Evolutionary conservation across 1,140 invertebrate genomes (phyloP).

Genomic region (Drosophila oshimai): DNA sequence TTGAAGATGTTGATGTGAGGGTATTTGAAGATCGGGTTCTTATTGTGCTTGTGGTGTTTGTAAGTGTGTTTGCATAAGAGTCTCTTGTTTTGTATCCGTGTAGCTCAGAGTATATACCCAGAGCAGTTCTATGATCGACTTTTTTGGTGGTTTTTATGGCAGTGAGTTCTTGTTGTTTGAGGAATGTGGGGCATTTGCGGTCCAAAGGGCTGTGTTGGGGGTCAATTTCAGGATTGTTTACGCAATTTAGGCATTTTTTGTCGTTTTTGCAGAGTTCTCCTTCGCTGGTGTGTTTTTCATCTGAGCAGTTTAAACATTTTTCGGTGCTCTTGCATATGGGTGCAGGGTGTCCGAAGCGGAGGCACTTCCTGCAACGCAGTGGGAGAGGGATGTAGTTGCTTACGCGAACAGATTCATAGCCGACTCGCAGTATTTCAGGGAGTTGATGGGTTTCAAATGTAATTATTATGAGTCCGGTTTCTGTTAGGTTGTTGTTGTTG

Average conservation of each 20-base stretch:
- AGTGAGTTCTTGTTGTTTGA: neutral
- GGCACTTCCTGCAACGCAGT: neutral
- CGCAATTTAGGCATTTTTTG: neutral
- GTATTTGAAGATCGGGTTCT: neutral
- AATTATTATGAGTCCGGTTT: neutral
- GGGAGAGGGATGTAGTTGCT: neutral
- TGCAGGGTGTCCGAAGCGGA: no score
- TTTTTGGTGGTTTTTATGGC: slow-evolving; percentile 7
- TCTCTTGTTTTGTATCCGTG: slow-evolving; percentile 1
- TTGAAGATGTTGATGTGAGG: neutral
- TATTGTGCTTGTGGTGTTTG: neutral
- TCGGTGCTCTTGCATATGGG: no score
- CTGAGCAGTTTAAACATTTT: no score
- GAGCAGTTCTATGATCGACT: neutral
- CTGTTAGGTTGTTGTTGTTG: neutral
- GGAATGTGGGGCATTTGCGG: neutral
- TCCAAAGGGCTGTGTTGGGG: neutral
- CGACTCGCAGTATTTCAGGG: neutral
- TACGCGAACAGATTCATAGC: neutral
- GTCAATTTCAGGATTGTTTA: neutral
- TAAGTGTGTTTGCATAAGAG: neutral
- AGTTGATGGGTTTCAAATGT: neutral
- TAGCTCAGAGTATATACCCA: slow-evolving; percentile 1
- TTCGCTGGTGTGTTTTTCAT: no score
- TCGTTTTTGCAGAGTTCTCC: no score